These are phyloP conservation scores for Drosophila tanythrix DNA, from an alignment of 2,888 invertebrate genomes.

Conservation along the genomic window DNA sequence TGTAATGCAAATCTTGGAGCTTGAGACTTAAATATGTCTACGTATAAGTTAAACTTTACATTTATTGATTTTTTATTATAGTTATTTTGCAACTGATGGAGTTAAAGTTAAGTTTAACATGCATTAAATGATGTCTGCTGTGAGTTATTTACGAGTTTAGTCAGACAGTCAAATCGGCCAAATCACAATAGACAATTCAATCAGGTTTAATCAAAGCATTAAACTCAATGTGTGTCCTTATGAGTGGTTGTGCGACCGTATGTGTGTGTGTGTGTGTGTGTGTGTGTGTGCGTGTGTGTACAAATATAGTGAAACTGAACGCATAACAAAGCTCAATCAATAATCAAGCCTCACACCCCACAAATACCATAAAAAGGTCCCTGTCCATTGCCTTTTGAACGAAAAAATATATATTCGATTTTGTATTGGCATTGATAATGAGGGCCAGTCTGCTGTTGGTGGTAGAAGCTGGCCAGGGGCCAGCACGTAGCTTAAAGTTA, in stretches of 20 bases:
- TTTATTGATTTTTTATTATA: background rate
- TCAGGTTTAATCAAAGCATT: conserved; percentile 78
- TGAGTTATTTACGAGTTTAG: conserved; percentile 52
- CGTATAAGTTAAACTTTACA: background rate
- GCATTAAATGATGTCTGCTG: conserved; percentile 31
- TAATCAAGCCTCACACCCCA: conserved; percentile 53
- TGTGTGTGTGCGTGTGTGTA: conserved; percentile 13
- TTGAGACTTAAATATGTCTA: background rate
- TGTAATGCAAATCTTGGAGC: background rate
- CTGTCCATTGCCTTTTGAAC: conserved; percentile 28
- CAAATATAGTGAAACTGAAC: conserved; percentile 22
- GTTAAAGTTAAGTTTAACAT: conserved; percentile 17
- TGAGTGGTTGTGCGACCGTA: conserved; percentile 5
- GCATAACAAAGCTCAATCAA: conserved; percentile 65
- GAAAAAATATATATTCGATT: conserved; percentile 57
- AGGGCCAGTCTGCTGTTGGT: conserved; percentile 41
- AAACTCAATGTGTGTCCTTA: conserved; percentile 43
- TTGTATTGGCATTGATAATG: conserved; percentile 73
- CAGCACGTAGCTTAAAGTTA: conserved; percentile 68
- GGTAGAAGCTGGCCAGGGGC: conserved; percentile 34
- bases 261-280: conserved; percentile 9
- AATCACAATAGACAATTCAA: conserved; percentile 70
- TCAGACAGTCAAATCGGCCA: conserved; percentile 53
- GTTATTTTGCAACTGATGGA: background rate
- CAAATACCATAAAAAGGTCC: conserved; percentile 63